Conservation (phyloP, 2,797 vertebrate species). For the Podargus strigoides region DNA sequence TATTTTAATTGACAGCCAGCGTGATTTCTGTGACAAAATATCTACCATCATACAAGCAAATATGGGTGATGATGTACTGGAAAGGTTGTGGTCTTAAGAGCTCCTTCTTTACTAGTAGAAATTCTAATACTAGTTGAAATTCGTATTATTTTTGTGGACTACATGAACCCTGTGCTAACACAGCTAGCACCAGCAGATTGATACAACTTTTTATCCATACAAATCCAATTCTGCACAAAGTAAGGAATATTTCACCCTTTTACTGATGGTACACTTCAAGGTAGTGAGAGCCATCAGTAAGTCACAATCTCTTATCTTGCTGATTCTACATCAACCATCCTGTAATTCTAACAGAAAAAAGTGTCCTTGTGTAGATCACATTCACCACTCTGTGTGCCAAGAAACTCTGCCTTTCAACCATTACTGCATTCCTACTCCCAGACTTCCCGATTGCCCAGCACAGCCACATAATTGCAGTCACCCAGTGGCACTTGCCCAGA, state of each 20-base stretch:
- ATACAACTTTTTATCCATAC: not conserved
- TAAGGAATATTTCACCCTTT: not conserved
- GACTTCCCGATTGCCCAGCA: not conserved
- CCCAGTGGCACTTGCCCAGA: not conserved
- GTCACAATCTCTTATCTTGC: not conserved
- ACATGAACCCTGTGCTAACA: not conserved
- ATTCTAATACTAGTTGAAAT: not conserved
- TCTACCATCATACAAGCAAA: not conserved
- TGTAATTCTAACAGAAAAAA: not conserved
- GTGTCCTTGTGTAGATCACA: not conserved
- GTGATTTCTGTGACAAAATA: not conserved
- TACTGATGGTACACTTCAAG: not conserved
- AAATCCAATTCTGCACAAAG: not conserved
- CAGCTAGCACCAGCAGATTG: not conserved
- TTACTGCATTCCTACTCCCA: not conserved
- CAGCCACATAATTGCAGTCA: not conserved
- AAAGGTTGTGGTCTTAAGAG: not conserved
- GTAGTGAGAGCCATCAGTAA: not conserved
- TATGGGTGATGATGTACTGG: not conserved
- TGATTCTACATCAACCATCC: not conserved
- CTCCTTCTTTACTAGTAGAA: not conserved
- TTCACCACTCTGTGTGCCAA: not conserved
- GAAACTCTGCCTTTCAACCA: not conserved
- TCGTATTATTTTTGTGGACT: not conserved
- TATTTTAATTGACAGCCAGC: not conserved